These are phyloP conservation scores for Mormyrus proboscirostris DNA, from an alignment of 2,797 vertebrate species.

Conservation along the genomic window DNA sequence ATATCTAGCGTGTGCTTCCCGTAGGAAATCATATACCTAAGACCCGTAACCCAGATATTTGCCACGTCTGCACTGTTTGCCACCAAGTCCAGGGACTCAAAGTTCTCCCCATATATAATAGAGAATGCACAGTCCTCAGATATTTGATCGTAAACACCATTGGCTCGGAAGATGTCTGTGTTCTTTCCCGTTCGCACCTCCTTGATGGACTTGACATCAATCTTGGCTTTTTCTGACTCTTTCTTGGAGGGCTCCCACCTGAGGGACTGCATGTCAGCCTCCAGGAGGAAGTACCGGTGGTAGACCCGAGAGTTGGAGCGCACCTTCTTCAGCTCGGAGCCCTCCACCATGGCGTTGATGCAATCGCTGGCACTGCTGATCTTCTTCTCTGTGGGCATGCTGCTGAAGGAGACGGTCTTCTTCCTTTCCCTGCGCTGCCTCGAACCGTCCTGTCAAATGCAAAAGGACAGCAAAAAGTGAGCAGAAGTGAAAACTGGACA, in stretches of 20 bases:
- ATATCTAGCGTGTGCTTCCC: conserved; percentile 86
- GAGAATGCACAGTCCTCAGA: conserved; percentile 91
- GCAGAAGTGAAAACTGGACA: neutral
- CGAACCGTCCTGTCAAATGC: conserved; percentile 71
- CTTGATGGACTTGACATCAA: conserved; percentile 76
- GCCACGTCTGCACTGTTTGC: conserved; percentile 84
- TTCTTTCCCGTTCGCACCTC: conserved; percentile 90
- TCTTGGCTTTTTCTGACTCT: conserved; percentile 88
- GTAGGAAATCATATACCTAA: conserved; percentile 72
- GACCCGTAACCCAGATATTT: conserved; percentile 91
- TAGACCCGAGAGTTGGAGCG: conserved; percentile 86
- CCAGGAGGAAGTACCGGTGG: conserved; percentile 81
- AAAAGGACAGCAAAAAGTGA: neutral
- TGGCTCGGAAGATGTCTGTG: conserved; percentile 88
- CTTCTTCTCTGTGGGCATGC: conserved; percentile 88
- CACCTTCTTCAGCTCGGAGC: conserved; percentile 85
- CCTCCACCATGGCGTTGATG: conserved; percentile 87
- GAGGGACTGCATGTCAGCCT: conserved; percentile 82
- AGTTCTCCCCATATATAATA: conserved; percentile 84
- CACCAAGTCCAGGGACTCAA: conserved; percentile 85
- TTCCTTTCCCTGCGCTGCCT: conserved; percentile 82
- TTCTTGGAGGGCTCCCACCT: conserved; percentile 95
- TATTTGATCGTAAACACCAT: conserved; percentile 88
- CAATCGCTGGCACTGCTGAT: conserved; percentile 90
- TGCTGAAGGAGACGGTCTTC: conserved; percentile 92